These are phyloP conservation scores for Dasyurus viverrinus DNA, from an alignment of 2,113 vertebrate genomes.

Conservation along the genomic window DNA sequence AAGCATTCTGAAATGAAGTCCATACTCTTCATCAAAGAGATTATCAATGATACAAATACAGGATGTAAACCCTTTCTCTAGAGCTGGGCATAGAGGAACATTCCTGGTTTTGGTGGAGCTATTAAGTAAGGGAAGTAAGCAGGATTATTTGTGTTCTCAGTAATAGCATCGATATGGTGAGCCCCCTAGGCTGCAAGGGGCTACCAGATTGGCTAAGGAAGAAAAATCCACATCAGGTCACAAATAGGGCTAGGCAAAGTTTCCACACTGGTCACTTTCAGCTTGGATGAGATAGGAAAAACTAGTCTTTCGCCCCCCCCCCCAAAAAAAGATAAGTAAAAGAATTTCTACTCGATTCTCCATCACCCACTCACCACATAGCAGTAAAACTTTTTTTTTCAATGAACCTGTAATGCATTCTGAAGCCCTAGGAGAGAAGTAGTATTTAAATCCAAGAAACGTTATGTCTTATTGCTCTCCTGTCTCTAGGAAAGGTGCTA, in stretches of 20 bases:
- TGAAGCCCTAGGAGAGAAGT: constrained; percentile 4
- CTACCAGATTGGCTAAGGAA: background rate
- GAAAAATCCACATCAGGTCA: background rate
- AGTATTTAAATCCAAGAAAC: constrained; percentile 47
- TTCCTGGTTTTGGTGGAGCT: background rate
- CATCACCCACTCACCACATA: background rate
- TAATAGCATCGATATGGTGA: background rate
- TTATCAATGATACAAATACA: too few relatives aligned
- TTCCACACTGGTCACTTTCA: background rate
- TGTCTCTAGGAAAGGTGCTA: constrained; percentile 33
- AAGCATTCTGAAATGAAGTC: too few relatives aligned
- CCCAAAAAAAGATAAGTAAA: constrained; percentile 20
- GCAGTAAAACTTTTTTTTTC: constrained; percentile 32
- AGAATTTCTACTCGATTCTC: background rate
- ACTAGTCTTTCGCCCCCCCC: background rate
- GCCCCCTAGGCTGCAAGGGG: background rate
- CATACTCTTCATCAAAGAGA: too few relatives aligned
- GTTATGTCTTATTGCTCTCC: constrained; percentile 72
- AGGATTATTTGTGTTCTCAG: background rate
- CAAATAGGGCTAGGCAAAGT: background rate
- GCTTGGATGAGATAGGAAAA: background rate
- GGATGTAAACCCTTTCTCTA: too few relatives aligned
- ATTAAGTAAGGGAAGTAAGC: background rate
- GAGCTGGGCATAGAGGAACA: background rate
- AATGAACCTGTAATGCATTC: constrained; percentile 30